Conservation (phyloP, 23 tunicate species). For the Styela clava region DNA sequence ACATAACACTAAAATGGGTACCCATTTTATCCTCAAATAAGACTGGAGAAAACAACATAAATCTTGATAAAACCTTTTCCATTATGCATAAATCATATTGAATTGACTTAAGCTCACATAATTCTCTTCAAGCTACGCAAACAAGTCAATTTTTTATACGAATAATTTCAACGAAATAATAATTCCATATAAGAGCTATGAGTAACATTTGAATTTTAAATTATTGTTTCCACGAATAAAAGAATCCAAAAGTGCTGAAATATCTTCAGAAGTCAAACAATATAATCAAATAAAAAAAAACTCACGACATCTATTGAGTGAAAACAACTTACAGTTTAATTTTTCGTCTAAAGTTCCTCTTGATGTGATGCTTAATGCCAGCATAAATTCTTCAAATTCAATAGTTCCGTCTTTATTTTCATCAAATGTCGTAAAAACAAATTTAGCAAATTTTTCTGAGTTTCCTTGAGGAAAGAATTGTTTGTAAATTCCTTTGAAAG, state of each 20-base stretch:
- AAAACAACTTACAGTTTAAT: constrained; percentile 72
- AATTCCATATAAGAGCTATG: too few relatives aligned
- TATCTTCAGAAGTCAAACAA: too few relatives aligned
- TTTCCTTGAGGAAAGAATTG: constrained; percentile 99
- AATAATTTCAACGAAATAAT: too few relatives aligned
- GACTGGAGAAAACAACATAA: background rate
- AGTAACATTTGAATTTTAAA: too few relatives aligned
- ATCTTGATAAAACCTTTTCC: background rate
- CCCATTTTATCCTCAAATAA: background rate
- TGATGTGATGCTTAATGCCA: constrained; percentile 93
- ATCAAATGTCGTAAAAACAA: constrained; percentile 96
- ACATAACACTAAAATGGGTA: too few relatives aligned
- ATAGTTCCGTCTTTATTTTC: constrained; percentile 95
- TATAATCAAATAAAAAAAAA: too few relatives aligned
- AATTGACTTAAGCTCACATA: background rate
- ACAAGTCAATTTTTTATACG: too few relatives aligned
- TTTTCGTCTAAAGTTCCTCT: constrained; percentile 95
- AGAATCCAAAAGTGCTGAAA: too few relatives aligned
- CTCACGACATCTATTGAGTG: too few relatives aligned
- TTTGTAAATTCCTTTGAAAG: constrained; percentile 92
- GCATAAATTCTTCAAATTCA: constrained; percentile 97
- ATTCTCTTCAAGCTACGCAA: too few relatives aligned
- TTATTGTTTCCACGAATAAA: too few relatives aligned
- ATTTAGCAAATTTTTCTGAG: constrained; percentile 92
- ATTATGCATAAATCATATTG: background rate